Evolutionary conservation across 2,113 vertebrate species (phyloP).

Genomic region (Loxodonta africana): DNA sequence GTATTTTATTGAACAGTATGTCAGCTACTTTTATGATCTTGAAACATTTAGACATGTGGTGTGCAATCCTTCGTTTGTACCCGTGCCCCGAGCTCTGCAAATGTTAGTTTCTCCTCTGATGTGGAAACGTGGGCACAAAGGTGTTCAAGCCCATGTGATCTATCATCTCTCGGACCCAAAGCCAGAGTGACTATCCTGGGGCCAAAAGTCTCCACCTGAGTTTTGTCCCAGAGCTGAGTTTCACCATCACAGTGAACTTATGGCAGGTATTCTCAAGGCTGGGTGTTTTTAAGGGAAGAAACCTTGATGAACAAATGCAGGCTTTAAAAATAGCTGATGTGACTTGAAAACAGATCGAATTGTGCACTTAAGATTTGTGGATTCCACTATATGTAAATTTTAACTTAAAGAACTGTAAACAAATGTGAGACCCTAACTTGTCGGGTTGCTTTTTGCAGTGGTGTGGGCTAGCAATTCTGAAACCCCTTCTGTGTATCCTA

Average conservation of each 20-base stretch:
- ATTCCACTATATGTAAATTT: accelerated
- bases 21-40: neutral
- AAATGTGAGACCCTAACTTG: too few species aligned
- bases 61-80: neutral
- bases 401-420: too few species aligned
- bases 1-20: neutral
- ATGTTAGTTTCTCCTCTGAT: neutral
- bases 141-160: accelerated
- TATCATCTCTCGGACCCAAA: accelerated
- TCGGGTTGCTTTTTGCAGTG: neutral
- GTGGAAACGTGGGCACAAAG: neutral
- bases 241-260: accelerated
- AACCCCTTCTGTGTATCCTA: neutral
- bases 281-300: neutral
- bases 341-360: too few species aligned
- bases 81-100: neutral
- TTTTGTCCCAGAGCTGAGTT: neutral
- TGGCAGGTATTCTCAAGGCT: neutral
- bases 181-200: neutral
- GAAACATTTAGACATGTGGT: neutral
- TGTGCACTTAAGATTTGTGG: neutral
- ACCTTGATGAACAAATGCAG: neutral
- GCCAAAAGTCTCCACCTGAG: accelerated
- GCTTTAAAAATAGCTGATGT: neutral
- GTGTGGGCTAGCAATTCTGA: too few species aligned